Evolutionary conservation across 2,797 vertebrate species (phyloP).

Genomic region (Rhadinocentrus ornatus): DNA sequence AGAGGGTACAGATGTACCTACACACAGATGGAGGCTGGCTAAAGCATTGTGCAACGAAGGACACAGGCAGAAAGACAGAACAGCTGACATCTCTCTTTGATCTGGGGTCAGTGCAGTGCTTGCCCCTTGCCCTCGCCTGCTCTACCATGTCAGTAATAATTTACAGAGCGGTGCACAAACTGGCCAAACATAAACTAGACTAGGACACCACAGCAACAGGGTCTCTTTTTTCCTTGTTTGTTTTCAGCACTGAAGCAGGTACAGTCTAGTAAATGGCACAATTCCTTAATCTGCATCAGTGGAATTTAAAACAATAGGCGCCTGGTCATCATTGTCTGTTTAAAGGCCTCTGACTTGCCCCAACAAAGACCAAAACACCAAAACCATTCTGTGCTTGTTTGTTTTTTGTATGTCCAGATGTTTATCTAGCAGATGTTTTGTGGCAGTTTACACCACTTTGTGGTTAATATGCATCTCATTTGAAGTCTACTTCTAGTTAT

Average conservation of each 20-base stretch:
- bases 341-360: not conserved
- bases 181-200: conserved; percentile 1
- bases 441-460: not conserved
- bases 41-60: conserved; percentile 34
- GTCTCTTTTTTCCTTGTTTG: not conserved
- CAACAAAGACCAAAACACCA: not conserved
- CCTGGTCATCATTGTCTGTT: not conserved
- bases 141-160: conserved; percentile 57
- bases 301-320: not conserved
- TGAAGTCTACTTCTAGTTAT: not conserved
- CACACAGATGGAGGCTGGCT: conserved; percentile 43
- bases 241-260: not conserved
- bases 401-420: not conserved
- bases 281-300: not conserved
- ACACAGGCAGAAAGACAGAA: conserved; percentile 41
- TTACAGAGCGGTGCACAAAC: conserved; percentile 34
- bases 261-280: not conserved
- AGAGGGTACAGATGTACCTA: conserved; percentile 50
- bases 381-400: not conserved
- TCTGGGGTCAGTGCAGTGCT: conserved; percentile 42
- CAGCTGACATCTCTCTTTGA: conserved; percentile 66
- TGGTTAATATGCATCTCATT: not conserved
- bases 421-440: not conserved
- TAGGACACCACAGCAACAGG: conserved; percentile 1
- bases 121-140: conserved; percentile 58